Percentiles rank a stretch among this genome's conserved stretches.
phyloP scores from a whole-genome alignment of 2,888 invertebrate species.

The Athetis lepigone region DNA sequence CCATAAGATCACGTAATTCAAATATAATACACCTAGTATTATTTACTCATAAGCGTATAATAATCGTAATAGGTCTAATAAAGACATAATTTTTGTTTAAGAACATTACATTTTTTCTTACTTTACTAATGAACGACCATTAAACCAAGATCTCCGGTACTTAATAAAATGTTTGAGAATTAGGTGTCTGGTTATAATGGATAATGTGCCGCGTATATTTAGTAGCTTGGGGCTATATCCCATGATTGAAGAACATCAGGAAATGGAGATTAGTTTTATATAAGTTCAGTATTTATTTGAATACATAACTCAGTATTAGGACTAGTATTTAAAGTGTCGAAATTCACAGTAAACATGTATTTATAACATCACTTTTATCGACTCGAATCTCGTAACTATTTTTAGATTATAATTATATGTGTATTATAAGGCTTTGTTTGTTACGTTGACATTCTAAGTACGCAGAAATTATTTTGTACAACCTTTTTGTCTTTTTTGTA shows the following conservation, averaged over 20 bases:
- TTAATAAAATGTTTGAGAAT: conserved; percentile 23
- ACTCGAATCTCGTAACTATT: neutral
- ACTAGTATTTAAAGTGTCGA: conserved; percentile 33
- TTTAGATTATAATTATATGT: too few species aligned
- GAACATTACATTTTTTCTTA: conserved; percentile 72
- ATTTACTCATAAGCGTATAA: conserved; percentile 71
- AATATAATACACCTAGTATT: conserved; percentile 60
- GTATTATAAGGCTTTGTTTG: too few species aligned
- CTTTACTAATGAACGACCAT: conserved; percentile 66
- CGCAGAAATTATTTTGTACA: too few species aligned
- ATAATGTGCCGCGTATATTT: conserved; percentile 67
- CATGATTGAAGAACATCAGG: conserved; percentile 77
- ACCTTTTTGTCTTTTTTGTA: too few species aligned
- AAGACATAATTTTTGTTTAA: conserved; percentile 81
- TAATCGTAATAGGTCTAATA: conserved; percentile 81
- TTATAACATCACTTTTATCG: neutral
- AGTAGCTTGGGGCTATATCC: conserved; percentile 79
- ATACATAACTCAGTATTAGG: conserved; percentile 32
- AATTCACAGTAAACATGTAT: conserved; percentile 11
- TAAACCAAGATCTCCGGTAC: conserved; percentile 60
- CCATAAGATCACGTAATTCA: conserved; percentile 49
- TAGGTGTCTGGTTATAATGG: conserved; percentile 69
- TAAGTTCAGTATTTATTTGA: conserved; percentile 47
- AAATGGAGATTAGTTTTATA: conserved; percentile 68
- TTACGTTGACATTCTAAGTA: too few species aligned